Evolutionary conservation across 1,140 invertebrate species (phyloP), one percentile per base, ranked within the genome.

Genomic region (Drosophila aff.): DNA sequence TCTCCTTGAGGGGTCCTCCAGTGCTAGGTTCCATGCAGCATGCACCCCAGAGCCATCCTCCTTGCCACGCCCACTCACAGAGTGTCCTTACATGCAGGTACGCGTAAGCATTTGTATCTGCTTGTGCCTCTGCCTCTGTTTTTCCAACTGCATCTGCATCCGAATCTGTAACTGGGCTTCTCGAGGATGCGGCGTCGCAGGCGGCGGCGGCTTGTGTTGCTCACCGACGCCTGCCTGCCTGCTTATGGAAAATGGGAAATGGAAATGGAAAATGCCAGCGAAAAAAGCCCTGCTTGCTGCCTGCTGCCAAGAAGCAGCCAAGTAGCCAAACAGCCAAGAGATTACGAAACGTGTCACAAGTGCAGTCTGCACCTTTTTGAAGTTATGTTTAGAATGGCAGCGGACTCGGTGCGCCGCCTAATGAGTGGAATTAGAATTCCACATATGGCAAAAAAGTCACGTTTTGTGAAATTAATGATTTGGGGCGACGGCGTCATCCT

Each of bases 381-480:
- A 87, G 84, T 87, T 87, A 87, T 87, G 84, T 84, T 89, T 87
- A 87, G 84, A 84, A 89, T 64, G 76, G 78, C 81, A 82, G 61
- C 61, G 67, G 73, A 64, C 71, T 72, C 79, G 61, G 60, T 72
- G 74, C 59, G 55, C 79, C 73, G 64, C 73, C 84, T 87, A 87
- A 87, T 87, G 84, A 87, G 84, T 89, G 84, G 73, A 87, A 87
- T 87, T 87, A 87, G 84, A 81, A 87, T 87, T 87, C 66, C 83
- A 87, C 86, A 89, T 89, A 87, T 89, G 84, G 84, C 84, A 87
- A 87, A 87, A 87, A 87, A 87, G 84, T 87, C 84, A 87, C 84
- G 84, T 87, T 87, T 87, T 84, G 65, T 89, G 62, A 76, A 84
- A 89, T 89, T 87, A 87, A 87, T 89, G 84, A 87, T 87, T 87